Evolutionary conservation across 2,113 vertebrate genomes (phyloP).

Genomic region (Platichthys stellatus): DNA sequence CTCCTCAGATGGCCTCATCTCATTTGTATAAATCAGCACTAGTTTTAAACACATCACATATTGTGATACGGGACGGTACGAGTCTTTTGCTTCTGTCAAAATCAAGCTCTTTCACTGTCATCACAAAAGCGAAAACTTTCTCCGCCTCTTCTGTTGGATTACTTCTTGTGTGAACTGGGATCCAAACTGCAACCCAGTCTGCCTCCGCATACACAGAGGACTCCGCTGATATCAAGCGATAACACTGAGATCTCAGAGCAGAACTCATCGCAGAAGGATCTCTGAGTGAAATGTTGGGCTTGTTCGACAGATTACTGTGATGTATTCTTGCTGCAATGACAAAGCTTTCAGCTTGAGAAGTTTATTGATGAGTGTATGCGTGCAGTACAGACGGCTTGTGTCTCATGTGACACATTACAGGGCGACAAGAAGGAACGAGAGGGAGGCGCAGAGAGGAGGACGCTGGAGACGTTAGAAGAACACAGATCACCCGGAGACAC

Average conservation of each 20-base stretch:
- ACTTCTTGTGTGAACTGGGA: constrained; percentile 50
- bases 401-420: not conserved
- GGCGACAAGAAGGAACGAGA: not conserved
- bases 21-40: constrained; percentile 50
- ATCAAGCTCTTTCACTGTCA: constrained; percentile 17
- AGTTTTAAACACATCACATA: constrained; percentile 26
- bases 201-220: constrained; percentile 55
- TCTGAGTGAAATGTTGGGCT: constrained; percentile 29
- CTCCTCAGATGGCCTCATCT: constrained; percentile 51
- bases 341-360: constrained; percentile 27
- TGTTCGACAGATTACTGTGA: constrained; percentile 20
- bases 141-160: constrained; percentile 48
- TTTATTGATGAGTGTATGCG: constrained; percentile 12
- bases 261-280: constrained; percentile 36
- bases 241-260: constrained; percentile 38
- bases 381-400: not conserved
- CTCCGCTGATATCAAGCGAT: constrained; percentile 45
- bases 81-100: constrained; percentile 10
- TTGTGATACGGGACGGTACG: not conserved
- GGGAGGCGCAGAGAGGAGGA: not conserved
- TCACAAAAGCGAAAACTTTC: constrained; percentile 20
- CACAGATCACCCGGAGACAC: not conserved
- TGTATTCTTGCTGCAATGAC: not conserved
- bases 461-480: not conserved
- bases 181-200: constrained; percentile 40